Conservation (phyloP, 2,113 vertebrate species). For the Phylloscopus trochiloides region DNA sequence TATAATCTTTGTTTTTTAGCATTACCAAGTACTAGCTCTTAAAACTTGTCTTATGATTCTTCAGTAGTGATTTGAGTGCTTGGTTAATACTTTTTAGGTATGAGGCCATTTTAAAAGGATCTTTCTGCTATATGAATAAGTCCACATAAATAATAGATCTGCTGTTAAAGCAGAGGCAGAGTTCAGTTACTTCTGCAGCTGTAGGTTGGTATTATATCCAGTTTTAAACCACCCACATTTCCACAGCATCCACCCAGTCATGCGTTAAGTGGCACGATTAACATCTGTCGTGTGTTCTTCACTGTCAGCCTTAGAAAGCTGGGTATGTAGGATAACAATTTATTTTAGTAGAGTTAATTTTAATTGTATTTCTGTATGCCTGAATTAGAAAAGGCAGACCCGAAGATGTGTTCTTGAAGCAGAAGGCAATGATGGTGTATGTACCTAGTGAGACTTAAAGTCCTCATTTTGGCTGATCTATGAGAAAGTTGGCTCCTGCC, state of each 20-base stretch:
- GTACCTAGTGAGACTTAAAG: background rate
- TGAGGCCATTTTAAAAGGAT: background rate
- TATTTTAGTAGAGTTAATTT: background rate
- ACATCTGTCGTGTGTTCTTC: background rate
- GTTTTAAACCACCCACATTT: background rate
- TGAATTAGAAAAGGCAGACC: background rate
- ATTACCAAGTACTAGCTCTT: background rate
- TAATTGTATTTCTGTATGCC: background rate
- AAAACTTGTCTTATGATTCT: background rate
- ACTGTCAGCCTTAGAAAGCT: background rate
- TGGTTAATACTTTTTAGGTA: background rate
- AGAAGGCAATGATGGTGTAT: background rate
- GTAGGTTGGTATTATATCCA: background rate
- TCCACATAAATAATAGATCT: background rate
- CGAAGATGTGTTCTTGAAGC: background rate
- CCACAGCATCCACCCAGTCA: background rate
- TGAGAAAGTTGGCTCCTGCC: background rate
- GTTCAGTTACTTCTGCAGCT: background rate
- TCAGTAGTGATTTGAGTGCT: background rate
- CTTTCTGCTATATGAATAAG: background rate
- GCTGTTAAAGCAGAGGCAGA: background rate
- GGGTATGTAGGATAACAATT: background rate
- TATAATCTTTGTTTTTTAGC: background rate
- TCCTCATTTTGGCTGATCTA: background rate
- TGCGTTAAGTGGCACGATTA: background rate